Base-by-base conservation (phyloP, 2,113 vertebrate genomes). In the Alosa alosa region DNA sequence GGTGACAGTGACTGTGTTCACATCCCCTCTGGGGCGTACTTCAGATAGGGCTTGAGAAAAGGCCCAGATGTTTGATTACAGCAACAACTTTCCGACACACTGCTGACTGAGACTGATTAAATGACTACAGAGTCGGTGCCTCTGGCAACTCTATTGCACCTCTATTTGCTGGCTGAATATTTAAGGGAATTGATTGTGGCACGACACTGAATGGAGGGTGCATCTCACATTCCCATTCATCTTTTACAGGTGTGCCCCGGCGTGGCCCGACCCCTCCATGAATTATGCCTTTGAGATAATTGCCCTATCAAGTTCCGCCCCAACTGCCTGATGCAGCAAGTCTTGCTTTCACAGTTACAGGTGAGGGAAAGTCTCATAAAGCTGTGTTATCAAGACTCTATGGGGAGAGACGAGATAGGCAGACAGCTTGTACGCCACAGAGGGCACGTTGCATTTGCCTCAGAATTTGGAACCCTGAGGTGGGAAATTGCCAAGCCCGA, bases 231-330 rank as follows among this genome's bases (percentile, higher is more conserved):
- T 81, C 8, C 49, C 81, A 84, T 84, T 84, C 84, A 84, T 13
- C 68, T 39, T 15, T n/a, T 31, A 1, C 50, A 22, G 81, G 22
- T 57, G 36, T n/a, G 84, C 31, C 18, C 75, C 44, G 57, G 64
- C 64, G 25, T 78, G 72, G 72, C 25, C 81, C 52, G 15, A 55
- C 72, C 41, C 31, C 41, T 1, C 82, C 81, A 82, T 84, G 52
- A 87, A 72, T 72, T 64, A 82, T 84, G 86, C 81, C 81, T 25
- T 47, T 49, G 46, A 75, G 4, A 85, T 81, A 75, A 52, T 85
- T 39, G 46, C 84, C 75, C 31, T n/a, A 20, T 68, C 25, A 22
- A 15, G 49, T 39, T 50, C 31, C 31, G 25, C 45, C 49, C 47
- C 25, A n/a, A 72, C n/a, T 20, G 45, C 17, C 36, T 18, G 5